phyloP scores from a whole-genome alignment of 2,113 vertebrate genomes.

The Glaucidium brasilianum region DNA sequence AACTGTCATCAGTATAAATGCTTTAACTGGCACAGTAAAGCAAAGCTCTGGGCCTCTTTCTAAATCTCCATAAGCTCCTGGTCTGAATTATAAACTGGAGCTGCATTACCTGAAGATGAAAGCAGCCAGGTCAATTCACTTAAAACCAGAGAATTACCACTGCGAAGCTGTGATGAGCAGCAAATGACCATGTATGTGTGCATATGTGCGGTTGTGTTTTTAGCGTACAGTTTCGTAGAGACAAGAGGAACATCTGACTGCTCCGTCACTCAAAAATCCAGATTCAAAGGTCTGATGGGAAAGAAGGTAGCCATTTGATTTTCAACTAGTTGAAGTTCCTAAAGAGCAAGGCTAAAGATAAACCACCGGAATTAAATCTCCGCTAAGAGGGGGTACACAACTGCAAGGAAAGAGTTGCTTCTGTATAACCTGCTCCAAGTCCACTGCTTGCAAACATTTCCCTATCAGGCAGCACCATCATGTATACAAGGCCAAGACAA shows the following conservation, averaged over 20 bases:
- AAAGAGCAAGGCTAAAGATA: neutral
- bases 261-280: neutral
- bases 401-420: neutral
- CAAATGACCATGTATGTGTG: conserved; percentile 53
- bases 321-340: neutral
- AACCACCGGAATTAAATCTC: neutral
- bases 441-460: neutral
- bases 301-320: neutral
- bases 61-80: conserved; percentile 77
- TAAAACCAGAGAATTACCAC: conserved; percentile 70
- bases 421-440: neutral
- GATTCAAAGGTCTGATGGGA: neutral
- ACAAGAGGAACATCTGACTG: neutral
- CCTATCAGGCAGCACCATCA: neutral
- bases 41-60: conserved; percentile 57
- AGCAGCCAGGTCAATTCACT: conserved; percentile 77
- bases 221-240: conserved; percentile 10
- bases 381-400: neutral
- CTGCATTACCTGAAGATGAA: conserved; percentile 82
- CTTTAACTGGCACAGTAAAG: conserved; percentile 75
- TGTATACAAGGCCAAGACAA: neutral
- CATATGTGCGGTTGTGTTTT: neutral
- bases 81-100: conserved; percentile 72
- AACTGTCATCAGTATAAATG: conserved; percentile 87
- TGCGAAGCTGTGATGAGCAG: conserved; percentile 74